phyloP scores from a whole-genome alignment of 2,888 invertebrate genomes.

The Poecilobothrus nobilitatus region DNA sequence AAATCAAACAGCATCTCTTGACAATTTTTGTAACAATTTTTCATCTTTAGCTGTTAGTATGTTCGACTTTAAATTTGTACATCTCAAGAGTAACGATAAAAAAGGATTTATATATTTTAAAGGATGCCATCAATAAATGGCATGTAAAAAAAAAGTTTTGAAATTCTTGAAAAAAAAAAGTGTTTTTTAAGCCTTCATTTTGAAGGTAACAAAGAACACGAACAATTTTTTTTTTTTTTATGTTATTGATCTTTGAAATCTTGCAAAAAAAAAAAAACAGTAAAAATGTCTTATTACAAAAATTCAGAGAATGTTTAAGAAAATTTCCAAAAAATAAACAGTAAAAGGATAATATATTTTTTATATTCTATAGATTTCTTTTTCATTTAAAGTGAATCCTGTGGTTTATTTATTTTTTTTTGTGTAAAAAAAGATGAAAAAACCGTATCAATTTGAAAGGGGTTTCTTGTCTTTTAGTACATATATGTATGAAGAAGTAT shows the following conservation, averaged over 20 bases:
- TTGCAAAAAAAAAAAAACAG: too few relatives aligned
- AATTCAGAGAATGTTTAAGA: too few relatives aligned
- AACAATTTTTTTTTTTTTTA: too few relatives aligned
- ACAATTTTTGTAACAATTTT: conserved; percentile 2
- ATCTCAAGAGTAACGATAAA: neutral
- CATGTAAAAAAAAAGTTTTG: too few relatives aligned
- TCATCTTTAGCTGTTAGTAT: neutral
- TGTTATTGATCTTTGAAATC: too few relatives aligned
- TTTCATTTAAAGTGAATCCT: neutral
- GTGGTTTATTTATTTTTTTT: neutral
- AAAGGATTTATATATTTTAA: neutral
- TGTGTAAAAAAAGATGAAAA: neutral
- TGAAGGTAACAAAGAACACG: too few relatives aligned
- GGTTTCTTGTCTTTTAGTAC: neutral
- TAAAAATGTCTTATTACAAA: too few relatives aligned
- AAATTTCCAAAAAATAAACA: too few relatives aligned
- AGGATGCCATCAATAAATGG: neutral
- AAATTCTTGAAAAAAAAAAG: too few relatives aligned
- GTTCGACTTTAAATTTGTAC: too few relatives aligned
- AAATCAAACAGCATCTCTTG: neutral
- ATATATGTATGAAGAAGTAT: neutral
- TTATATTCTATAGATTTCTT: neutral
- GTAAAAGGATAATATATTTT: too few relatives aligned
- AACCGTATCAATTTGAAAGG: neutral
- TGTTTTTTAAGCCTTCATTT: too few relatives aligned